Evolutionary conservation across 2,888 invertebrate species (phyloP), one percentile per base, ranked within the genome.

Genomic region (Mesorhabditis sp.): DNA sequence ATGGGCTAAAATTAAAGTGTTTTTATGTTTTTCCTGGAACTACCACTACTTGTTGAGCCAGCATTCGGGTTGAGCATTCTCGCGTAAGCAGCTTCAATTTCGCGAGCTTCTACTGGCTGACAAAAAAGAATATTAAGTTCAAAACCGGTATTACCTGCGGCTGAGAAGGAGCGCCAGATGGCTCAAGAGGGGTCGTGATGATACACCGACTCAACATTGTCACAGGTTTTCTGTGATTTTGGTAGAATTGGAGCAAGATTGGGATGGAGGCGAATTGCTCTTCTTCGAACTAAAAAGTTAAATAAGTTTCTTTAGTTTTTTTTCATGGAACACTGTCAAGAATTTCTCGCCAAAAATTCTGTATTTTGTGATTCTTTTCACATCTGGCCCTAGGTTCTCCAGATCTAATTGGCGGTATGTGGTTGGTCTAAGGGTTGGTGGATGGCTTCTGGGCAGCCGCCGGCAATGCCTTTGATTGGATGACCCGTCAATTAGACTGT

Each of bases 61-160:
- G 58, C 58, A n/a, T 10, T 13, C n/a, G 58, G 58, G n/a, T 50
- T 50, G 58, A 50, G 58, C n/a, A 50, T n/a, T n/a, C 58, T 10
- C 7, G 58, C 58, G 58, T 50, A 50, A n/a, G 58, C 58, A n/a
- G 58, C 58, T n/a, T 50, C 58, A 50, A 50, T 50, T n/a, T 50
- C 58, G 1, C n/a, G 58, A 50, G 10, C n/a, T 50, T 50, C 58
- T 10, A n/a, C 10, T 10, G 7, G 58, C 58, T 50, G 58, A 50
- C 7, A 50, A 50, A 50, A n/a, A 28, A 28, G 28, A 28, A 28
- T 28, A 28, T 28, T 2, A 28, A 28, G 28, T 28, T 28, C 28
- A 28, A 28, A 28, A 28, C 28, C 28, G 28, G 28, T 28, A 28
- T 28, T 28, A 28, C 28, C 28, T 28, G 28, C 28, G 28, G 28